These are phyloP conservation scores for Mesodorylaimus sp. DNA, from an alignment of 2,888 invertebrate genomes.

Conservation along the genomic window DNA sequence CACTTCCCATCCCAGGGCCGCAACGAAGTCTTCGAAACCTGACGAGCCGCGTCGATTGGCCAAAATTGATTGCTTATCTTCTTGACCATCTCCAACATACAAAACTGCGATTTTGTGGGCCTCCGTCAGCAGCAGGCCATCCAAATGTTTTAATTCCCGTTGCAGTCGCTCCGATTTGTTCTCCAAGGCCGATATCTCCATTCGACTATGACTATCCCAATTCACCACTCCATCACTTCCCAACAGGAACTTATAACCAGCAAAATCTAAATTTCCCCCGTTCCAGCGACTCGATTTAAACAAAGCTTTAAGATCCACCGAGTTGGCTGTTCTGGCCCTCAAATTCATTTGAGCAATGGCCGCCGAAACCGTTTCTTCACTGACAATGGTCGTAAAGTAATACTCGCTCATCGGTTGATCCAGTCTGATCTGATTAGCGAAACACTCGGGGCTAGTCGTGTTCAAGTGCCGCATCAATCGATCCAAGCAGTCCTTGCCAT, in stretches of 20 bases:
- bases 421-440: neutral
- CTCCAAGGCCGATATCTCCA: too few species aligned
- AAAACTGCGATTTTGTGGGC: constrained; percentile 71
- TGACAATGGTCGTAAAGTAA: too few species aligned
- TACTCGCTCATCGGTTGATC: too few species aligned
- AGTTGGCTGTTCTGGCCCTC: too few species aligned
- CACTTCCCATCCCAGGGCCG: constrained; percentile 42
- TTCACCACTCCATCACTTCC: neutral
- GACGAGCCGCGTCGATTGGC: constrained; percentile 77
- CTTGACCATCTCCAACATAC: constrained; percentile 87
- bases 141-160: constrained; percentile 74
- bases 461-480: neutral
- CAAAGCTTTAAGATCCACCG: too few species aligned
- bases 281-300: too few species aligned
- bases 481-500: neutral
- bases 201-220: neutral
- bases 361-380: too few species aligned
- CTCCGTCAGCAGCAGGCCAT: constrained; percentile 52
- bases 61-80: constrained; percentile 78
- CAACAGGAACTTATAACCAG: neutral
- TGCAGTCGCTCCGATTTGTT: constrained; percentile 62
- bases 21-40: constrained; percentile 57
- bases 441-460: neutral
- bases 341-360: too few species aligned
- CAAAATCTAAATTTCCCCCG: too few species aligned